Evolutionary conservation across 2,888 invertebrate genomes (phyloP), one percentile per base, ranked within the genome.

Genomic region (Trissoscelio sp.): DNA sequence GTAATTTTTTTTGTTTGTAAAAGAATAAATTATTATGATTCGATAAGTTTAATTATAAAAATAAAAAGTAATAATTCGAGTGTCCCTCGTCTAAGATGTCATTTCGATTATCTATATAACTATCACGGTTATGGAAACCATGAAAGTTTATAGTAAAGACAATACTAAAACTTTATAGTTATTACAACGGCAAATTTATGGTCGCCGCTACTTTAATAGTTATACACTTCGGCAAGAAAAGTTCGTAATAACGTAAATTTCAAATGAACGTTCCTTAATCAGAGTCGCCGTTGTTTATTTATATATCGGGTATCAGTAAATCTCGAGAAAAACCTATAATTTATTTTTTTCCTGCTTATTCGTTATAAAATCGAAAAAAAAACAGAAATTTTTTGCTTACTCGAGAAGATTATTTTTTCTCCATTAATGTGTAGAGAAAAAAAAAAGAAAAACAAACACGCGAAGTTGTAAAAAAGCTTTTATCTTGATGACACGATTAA

Each of bases 91-190:
- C 44, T 55, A 67, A 67, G 55, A 55, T 31, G 31, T 31, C 55
- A 28, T 72, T 72, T 73, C 62, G 73, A 73, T 78, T 70, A 78
- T 70, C 78, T 57, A 72, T 78, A 72, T 58, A 64, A 70, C 57
- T 64, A 72, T 31, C 48, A 58, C 18, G 57, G 70, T 72, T 72
- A 78, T 78, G 66, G 64, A 78, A 78, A 64, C 64, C 70, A 72
- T 72, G 70, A 78, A 66, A 72, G 70, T 78, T 78, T 70, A 64
- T 78, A 70, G 70, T 66, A 72, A 79, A 72, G 72, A 79, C 72
- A 79, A 79, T 79, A 79, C 72, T 79, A 66, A 72, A 79, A 72
- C 72, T 79, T 79, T 79, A 79, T 79, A 79, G 79, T 79, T 72
- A 79, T 79, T 72, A 16, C 69, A 72, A 72, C 66, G 66, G 72